A percentile compares a stretch with the other conserved stretches of the same genome.
Conservation (phyloP, 2,113 vertebrate genomes). For the Gasterosteus aculeatus region DNA sequence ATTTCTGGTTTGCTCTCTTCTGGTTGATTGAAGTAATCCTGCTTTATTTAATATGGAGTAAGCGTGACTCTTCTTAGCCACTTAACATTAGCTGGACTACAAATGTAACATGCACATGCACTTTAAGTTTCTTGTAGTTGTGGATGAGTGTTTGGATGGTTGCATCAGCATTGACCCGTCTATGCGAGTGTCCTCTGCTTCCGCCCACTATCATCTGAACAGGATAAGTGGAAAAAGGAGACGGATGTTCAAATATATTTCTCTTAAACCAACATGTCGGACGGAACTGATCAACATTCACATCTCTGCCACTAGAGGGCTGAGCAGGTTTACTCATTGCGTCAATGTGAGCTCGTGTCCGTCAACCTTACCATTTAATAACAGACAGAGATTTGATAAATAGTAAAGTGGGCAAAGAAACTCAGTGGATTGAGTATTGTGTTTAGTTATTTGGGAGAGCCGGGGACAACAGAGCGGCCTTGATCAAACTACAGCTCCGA, state of each 20-base stretch:
- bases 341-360: neutral
- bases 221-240: too few species aligned
- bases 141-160: neutral
- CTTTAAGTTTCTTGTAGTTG: neutral
- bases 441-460: neutral
- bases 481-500: slow-evolving; percentile 31
- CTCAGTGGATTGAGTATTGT: neutral
- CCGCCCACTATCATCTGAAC: too few species aligned
- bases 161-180: neutral
- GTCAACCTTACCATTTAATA: neutral
- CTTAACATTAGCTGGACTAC: neutral
- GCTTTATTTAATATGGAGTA: neutral
- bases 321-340: neutral
- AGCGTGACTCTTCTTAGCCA: neutral
- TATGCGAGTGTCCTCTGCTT: too few species aligned
- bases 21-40: neutral
- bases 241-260: neutral
- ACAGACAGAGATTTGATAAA: neutral
- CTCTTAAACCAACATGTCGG: neutral
- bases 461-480: slow-evolving; percentile 13
- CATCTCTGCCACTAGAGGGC: slow-evolving; percentile 16
- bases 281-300: neutral
- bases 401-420: neutral
- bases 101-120: neutral
- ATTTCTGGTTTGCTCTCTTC: neutral